phyloP scores from a whole-genome alignment of 2,888 invertebrate genomes.

The Andricus quercusramuli region DNA sequence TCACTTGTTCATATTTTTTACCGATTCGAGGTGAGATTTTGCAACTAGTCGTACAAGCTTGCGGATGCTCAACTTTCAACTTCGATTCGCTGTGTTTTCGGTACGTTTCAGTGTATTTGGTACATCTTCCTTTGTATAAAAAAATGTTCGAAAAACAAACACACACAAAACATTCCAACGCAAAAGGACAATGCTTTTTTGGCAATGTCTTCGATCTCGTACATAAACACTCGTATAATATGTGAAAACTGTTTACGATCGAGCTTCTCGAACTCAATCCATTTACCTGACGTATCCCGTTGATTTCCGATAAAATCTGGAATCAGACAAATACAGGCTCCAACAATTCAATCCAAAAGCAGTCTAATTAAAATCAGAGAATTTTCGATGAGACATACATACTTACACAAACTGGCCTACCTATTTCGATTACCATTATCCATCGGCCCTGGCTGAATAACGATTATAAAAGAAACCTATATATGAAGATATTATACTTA shows the following conservation, averaged over 20 bases:
- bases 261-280: constrained; percentile 14
- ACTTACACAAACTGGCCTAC: constrained; percentile 40
- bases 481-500: constrained; percentile 32
- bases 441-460: constrained; percentile 22
- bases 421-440: constrained; percentile 31
- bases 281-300: background rate
- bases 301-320: constrained; percentile 1
- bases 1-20: background rate
- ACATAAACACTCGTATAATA: constrained; percentile 32
- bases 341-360: background rate
- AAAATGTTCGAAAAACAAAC: background rate
- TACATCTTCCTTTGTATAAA: constrained; percentile 10
- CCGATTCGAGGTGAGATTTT: background rate
- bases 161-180: constrained; percentile 42
- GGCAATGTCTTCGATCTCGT: constrained; percentile 65
- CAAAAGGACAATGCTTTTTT: constrained; percentile 67
- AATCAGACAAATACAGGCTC: background rate
- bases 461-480: constrained; percentile 31
- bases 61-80: constrained; percentile 25
- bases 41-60: constrained; percentile 18
- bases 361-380: background rate
- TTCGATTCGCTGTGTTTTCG: constrained; percentile 20
- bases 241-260: constrained; percentile 25
- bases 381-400: constrained; percentile 27
- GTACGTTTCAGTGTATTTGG: background rate